Percentiles rank a stretch among this genome's conserved stretches.
Conservation (phyloP, 2,113 vertebrate species). For the Chaetorhynchus papuensis region DNA sequence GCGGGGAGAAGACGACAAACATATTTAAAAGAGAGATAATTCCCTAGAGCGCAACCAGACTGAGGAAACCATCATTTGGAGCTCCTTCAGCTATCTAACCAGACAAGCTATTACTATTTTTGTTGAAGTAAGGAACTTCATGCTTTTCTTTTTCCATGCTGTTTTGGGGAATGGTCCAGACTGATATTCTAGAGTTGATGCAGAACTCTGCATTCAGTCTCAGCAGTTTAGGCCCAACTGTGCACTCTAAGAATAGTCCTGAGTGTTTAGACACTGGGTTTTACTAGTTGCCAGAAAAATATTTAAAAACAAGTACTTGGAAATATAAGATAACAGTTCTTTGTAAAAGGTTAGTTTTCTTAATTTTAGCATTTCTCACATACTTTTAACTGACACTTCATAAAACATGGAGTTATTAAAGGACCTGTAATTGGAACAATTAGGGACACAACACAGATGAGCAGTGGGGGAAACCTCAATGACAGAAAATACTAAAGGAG, state of each 20-base stretch:
- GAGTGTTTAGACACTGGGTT: neutral
- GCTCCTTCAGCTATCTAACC: neutral
- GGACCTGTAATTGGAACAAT: neutral
- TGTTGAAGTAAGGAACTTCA: neutral
- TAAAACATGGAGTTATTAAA: neutral
- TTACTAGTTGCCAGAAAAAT: neutral
- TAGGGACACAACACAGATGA: neutral
- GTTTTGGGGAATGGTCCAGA: neutral
- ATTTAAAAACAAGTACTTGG: neutral
- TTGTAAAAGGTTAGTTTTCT: neutral
- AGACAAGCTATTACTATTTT: neutral
- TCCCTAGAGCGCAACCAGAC: neutral
- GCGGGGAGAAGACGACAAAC: neutral
- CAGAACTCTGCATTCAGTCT: neutral
- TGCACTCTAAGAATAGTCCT: neutral
- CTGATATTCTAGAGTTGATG: neutral
- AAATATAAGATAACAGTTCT: neutral
- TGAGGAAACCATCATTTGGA: neutral
- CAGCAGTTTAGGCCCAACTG: neutral
- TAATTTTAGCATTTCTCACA: neutral
- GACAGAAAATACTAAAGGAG: neutral
- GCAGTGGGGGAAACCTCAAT: neutral
- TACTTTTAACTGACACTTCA: neutral
- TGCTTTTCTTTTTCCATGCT: neutral
- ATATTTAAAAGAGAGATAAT: conserved; percentile 4